Conservation (phyloP, 2,888 invertebrate genomes). For the Heliconius sara region DNA sequence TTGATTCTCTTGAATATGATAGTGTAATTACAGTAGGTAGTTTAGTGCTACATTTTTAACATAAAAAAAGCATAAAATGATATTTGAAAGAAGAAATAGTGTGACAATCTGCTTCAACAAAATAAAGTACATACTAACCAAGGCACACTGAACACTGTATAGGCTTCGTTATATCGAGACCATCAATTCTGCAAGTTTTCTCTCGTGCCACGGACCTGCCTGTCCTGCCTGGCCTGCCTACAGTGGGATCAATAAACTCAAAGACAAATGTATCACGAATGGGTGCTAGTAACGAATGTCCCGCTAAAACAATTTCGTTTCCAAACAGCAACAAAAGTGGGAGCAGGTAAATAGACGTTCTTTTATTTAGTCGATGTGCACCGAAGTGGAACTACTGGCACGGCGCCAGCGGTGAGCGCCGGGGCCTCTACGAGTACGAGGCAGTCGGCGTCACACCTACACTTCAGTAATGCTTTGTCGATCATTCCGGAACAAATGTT, state of each 20-base stretch:
- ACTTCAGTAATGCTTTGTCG: constrained; percentile 12
- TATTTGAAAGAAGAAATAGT: too few relatives aligned
- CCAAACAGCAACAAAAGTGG: constrained; percentile 2
- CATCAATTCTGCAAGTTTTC: constrained; percentile 2
- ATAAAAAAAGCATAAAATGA: neutral
- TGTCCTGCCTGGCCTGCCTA: neutral
- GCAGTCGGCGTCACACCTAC: constrained; percentile 15
- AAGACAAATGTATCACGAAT: neutral
- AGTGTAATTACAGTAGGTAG: too few relatives aligned
- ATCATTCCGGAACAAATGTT: constrained; percentile 14
- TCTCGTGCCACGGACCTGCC: neutral
- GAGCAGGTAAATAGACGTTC: constrained; percentile 28
- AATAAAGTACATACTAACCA: neutral
- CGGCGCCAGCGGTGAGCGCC: constrained; percentile 22
- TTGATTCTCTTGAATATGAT: too few relatives aligned
- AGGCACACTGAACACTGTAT: neutral
- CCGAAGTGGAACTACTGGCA: constrained; percentile 28
- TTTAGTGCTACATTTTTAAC: too few relatives aligned
- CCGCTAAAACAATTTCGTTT: constrained; percentile 9
- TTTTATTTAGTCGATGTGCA: constrained; percentile 25
- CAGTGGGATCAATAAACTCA: constrained; percentile 13
- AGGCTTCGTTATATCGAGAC: neutral
- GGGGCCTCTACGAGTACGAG: neutral
- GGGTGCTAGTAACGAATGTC: constrained; percentile 2
- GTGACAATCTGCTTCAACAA: neutral